Evolutionary conservation across 2,797 vertebrate species (phyloP), one percentile per base, ranked within the genome.

Genomic region (Spondyliosoma cantharus): DNA sequence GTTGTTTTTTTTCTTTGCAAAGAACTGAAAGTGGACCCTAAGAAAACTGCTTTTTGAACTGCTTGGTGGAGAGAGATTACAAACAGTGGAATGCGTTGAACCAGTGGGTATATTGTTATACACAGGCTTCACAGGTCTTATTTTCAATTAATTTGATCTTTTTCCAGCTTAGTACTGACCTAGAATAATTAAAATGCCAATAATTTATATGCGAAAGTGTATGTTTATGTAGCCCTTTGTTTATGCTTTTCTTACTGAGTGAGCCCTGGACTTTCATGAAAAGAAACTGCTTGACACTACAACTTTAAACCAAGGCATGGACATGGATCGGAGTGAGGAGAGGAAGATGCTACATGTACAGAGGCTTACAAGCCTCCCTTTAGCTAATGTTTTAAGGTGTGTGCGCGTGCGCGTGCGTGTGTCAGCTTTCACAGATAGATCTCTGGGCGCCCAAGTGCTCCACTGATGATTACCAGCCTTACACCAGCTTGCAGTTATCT

Each of bases 111-210:
- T 83, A 66, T 68, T 80, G 85, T 87, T 88, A 86, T 83, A 88
- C 73, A 79, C 60, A 64, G 69, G 77, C 80, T 81, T 74, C 59
- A 72, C 63, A 74, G 77, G 46, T 77, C 67, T 74, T 65, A 25
- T 80, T 84, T 82, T 85, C 58, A 78, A 2, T 71, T 70, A 42
- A 58, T 77, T 84, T 69, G 20, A 37, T 63, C 19, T 69, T 74
- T 73, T 66, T 24, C 57, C 81, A 81, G 50, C 79, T 72, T 87
- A 92, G 80, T 91, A 86, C 84, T 82, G 86, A 92, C 74, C 77
- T 84, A 87, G 87, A 64, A 87, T 86, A 69, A 92, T 92, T 89
- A 84, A 91, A 93, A 93, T 89, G 92, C 90, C 91, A 93, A 94
- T 92, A 88, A 91, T 92, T 91, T 92, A 91, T 92, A 91, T 92